Percentiles rank a stretch among this genome's conserved stretches.
Conservation (phyloP, 2,113 vertebrate genomes). For the Cyphomyrus plagiostoma region DNA sequence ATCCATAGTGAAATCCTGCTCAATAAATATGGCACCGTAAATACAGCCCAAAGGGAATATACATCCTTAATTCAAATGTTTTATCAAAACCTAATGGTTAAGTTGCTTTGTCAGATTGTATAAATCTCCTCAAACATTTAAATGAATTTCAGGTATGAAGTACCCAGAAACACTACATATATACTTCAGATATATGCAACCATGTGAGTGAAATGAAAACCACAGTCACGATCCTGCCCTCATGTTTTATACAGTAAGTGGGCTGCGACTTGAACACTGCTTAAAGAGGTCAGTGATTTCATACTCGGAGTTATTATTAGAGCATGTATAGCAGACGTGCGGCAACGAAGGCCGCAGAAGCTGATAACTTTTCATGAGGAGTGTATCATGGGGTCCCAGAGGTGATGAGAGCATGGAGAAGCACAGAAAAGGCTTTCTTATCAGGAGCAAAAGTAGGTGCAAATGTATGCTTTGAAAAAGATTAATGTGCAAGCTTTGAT, state of each 20-base stretch:
- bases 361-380: conserved; percentile 7
- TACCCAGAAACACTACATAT: not conserved
- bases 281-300: conserved; percentile 5
- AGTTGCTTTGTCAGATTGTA: no score
- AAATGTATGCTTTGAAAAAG: not conserved
- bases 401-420: not conserved
- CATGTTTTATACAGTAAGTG: conserved; percentile 1
- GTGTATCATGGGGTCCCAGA: not conserved
- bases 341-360: not conserved
- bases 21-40: not conserved
- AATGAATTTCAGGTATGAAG: not conserved
- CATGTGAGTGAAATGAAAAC: not conserved
- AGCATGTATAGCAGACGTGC: not conserved
- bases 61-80: not conserved
- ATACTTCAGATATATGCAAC: not conserved
- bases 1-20: not conserved
- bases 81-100: not conserved
- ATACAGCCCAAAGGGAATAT: not conserved
- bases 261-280: not conserved
- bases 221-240: not conserved
- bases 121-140: no score
- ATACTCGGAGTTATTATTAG: not conserved
- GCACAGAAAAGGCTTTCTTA: not conserved
- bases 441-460: not conserved
- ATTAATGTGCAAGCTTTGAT: not conserved